Base-by-base conservation (phyloP, 2,113 vertebrate species). In the Phylloscopus trochilus region DNA sequence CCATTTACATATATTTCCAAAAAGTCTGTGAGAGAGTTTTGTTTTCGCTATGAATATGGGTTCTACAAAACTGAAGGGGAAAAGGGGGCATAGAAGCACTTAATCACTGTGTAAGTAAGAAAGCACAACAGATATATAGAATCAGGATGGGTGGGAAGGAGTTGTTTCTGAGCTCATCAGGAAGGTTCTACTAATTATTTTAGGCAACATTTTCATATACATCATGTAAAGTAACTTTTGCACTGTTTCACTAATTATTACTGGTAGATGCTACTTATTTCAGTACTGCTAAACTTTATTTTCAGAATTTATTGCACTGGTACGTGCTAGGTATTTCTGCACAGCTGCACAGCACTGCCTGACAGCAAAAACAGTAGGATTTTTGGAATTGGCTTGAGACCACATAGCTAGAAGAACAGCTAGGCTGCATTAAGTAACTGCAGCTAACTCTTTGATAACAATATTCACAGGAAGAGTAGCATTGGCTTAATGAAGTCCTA, bases 311-410 rank as follows among this genome's bases (percentile, higher is more conserved):
- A 51, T 33, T 20, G 35, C 11, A 22, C 22, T 63, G 39, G 37
- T 47, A 58, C 0, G 0, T 22, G 23, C 49, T 1, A n/a, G 13
- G 4, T 31, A 77, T 37, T 77, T 67, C 74, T 53, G 10, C 14
- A 8, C 30, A 81, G 28, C 9, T 91, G 46, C 37, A 66, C 27
- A 58, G 24, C 28, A 33, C 26, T 51, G 15, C 43, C 46, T 24
- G 20, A 67, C 17, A 75, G 66, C 22, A 67, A 9, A 17, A 83
- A 86, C 46, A 31, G 24, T 7, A 56, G 16, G 18, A 47, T 23
- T 74, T 43, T 47, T 70, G 23, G 18, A 81, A 78, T 8, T 52
- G 30, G 49, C 58, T 76, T 51, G 15, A 72, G 18, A 9, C 9
- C 69, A 63, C 17, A 17, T 1, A 33, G 13, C 7, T 51, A 41